Percentiles rank a stretch among this genome's conserved stretches.
Conservation (phyloP, 2,113 vertebrate species). For the Aythya baeri region DNA sequence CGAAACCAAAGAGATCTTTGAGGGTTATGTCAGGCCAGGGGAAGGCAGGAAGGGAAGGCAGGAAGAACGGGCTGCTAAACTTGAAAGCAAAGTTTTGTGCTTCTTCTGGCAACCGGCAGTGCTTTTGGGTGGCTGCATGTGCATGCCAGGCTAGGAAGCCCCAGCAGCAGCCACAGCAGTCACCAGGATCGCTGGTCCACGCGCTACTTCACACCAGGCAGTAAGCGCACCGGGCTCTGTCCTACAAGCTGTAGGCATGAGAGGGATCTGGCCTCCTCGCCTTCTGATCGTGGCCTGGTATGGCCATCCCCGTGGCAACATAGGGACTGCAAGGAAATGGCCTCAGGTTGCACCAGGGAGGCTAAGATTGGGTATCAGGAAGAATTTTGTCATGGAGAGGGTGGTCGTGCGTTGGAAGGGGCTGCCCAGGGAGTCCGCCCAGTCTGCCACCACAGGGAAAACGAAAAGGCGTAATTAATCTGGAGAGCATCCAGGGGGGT, state of each 20-base stretch:
- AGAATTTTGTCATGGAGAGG: too few relatives aligned
- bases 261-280: not conserved
- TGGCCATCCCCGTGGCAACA: not conserved
- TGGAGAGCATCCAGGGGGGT: too few relatives aligned
- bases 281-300: not conserved
- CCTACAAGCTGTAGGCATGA: fast-evolving
- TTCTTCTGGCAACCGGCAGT: not conserved
- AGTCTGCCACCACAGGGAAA: too few relatives aligned
- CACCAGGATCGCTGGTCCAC: not conserved
- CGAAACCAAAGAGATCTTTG: not conserved
- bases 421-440: too few relatives aligned
- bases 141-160: not conserved
- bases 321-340: too few relatives aligned
- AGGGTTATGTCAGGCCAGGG: not conserved
- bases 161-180: not conserved
- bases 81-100: not conserved
- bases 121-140: fast-evolving
- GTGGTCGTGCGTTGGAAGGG: too few relatives aligned
- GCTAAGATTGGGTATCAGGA: too few relatives aligned
- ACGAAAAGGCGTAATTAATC: too few relatives aligned
- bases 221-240: fast-evolving
- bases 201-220: not conserved
- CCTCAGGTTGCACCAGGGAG: too few relatives aligned
- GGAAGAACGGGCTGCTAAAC: not conserved
- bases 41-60: not conserved